Evolutionary conservation across 2,113 vertebrate species (phyloP).

Genomic region (Epinephelus moara): DNA sequence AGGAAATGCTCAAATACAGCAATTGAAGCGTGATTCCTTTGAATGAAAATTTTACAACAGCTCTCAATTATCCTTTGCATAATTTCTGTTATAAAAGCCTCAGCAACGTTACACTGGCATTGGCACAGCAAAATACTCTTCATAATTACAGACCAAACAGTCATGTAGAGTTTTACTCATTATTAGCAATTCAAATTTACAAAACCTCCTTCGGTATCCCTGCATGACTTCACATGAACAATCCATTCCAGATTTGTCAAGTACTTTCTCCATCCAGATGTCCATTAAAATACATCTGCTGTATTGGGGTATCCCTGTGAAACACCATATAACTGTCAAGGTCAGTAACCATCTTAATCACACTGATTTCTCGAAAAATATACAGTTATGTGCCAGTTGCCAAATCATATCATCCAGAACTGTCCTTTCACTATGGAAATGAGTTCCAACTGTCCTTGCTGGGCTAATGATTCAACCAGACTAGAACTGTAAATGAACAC

Average conservation of each 20-base stretch:
- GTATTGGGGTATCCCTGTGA: constrained; percentile 65
- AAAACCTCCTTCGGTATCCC: constrained; percentile 48
- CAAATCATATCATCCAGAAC: constrained; percentile 61
- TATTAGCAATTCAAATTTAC: constrained; percentile 35
- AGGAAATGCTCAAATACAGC: constrained; percentile 29
- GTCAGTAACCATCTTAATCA: constrained; percentile 70
- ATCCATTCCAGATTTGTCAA: constrained; percentile 74
- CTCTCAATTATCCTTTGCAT: constrained; percentile 40
- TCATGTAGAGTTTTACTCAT: constrained; percentile 21
- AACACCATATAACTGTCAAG: constrained; percentile 77
- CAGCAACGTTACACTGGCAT: not conserved
- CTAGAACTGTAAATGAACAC: constrained; percentile 11
- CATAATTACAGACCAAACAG: constrained; percentile 41
- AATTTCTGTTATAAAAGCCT: constrained; percentile 31
- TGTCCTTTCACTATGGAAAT: constrained; percentile 56
- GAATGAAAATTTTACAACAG: constrained; percentile 29
- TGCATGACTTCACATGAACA: constrained; percentile 67
- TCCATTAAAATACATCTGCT: constrained; percentile 71
- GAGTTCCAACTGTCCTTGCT: constrained; percentile 56
- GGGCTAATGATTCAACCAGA: constrained; percentile 33
- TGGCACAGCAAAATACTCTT: constrained; percentile 11
- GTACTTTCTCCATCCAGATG: constrained; percentile 73
- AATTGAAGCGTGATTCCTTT: constrained; percentile 3
- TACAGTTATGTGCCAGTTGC: constrained; percentile 35
- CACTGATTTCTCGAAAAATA: constrained; percentile 50